phyloP scores from a whole-genome alignment of 2,113 vertebrate species.

The Dasyprocta punctata region DNA sequence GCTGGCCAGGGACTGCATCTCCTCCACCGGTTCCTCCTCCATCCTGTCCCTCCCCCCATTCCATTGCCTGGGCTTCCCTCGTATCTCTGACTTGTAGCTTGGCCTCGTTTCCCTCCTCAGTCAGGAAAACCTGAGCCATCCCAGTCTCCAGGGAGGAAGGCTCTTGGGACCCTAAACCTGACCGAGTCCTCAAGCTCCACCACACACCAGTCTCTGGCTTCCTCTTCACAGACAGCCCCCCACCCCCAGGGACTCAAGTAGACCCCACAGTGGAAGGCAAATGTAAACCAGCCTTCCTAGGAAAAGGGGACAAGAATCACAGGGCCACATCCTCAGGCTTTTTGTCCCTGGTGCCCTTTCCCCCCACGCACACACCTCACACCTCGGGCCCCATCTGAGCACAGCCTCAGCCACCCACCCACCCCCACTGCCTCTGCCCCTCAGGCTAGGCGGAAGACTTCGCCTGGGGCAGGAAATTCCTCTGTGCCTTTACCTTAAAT shows the following conservation, averaged over 20 bases:
- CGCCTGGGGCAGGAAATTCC: not conserved
- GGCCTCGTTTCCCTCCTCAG: not conserved
- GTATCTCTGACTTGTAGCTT: not conserved
- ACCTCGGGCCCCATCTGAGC: rapidly evolving
- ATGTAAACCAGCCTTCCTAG: not conserved
- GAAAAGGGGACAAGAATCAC: rapidly evolving
- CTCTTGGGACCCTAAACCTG: not conserved
- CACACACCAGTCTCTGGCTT: not conserved
- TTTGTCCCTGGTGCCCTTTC: no score
- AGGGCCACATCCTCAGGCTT: no score
- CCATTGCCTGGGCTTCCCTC: not conserved
- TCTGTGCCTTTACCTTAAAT: not conserved
- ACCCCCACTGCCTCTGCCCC: not conserved
- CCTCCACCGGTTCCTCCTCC: rapidly evolving
- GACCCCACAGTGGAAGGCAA: not conserved
- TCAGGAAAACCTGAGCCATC: not conserved
- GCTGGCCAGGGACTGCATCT: no score
- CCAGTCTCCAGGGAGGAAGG: not conserved
- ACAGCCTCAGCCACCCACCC: not conserved
- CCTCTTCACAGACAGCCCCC: not conserved
- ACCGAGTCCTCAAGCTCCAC: not conserved
- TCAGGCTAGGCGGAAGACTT: not conserved
- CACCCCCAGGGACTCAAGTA: not conserved
- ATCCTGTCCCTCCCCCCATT: not conserved
- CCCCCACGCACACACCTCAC: no score